A percentile compares a stretch with the other conserved stretches of the same genome.
phyloP scores from a whole-genome alignment of 2,888 invertebrate genomes.

The Erynnis tages region DNA sequence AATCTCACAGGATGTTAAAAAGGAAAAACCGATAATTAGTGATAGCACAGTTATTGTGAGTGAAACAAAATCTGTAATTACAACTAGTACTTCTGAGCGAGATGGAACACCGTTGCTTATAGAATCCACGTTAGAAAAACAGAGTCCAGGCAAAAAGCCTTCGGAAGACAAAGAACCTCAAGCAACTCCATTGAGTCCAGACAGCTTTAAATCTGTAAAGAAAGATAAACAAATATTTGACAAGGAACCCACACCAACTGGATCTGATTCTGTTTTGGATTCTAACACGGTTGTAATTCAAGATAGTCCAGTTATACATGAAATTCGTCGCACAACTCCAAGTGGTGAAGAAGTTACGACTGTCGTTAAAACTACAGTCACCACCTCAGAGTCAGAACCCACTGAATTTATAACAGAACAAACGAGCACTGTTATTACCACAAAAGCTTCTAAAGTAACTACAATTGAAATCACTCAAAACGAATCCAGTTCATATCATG shows the following conservation, averaged over 20 bases:
- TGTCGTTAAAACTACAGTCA: constrained; percentile 46
- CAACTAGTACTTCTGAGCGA: constrained; percentile 4
- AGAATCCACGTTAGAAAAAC: neutral
- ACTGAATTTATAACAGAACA: constrained; percentile 53
- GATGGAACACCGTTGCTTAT: neutral
- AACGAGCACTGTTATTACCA: constrained; percentile 51
- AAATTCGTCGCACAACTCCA: constrained; percentile 38
- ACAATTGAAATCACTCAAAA: constrained; percentile 60
- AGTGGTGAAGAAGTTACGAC: constrained; percentile 50
- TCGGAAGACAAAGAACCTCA: too few species aligned
- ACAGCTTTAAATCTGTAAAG: neutral
- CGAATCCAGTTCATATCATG: constrained; percentile 55
- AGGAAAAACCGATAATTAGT: neutral
- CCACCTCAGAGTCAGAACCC: constrained; percentile 53
- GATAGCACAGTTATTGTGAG: neutral
- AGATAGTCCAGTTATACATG: constrained; percentile 42
- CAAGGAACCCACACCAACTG: neutral
- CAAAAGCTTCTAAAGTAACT: constrained; percentile 58
- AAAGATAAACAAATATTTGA: neutral
- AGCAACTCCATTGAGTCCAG: neutral
- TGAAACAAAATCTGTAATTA: constrained; percentile 1
- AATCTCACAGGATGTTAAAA: neutral
- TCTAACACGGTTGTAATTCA: neutral
- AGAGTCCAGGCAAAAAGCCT: neutral
- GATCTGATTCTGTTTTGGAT: neutral